Base-by-base conservation (phyloP, 2,888 invertebrate species). In the Ochropleura plecta region DNA sequence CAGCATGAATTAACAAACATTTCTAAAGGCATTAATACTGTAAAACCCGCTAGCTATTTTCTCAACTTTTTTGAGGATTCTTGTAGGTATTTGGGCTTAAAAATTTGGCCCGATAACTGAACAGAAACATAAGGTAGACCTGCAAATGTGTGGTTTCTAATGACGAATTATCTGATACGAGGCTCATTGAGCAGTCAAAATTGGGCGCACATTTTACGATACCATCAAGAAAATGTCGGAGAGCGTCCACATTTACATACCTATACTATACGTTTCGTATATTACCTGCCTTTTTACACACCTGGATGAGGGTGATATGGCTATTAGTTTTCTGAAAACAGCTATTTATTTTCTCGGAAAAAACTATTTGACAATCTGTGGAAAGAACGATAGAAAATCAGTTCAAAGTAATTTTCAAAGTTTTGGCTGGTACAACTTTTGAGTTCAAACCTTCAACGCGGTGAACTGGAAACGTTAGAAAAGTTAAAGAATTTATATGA, bases 1-100 rank as follows among this genome's bases (percentile, higher is more conserved):
- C 40, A 60, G 66, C 57, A 62, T 73, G 3, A 64, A 10, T 80
- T 48, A n/a, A n/a, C 40, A 63, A 80, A n/a, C 7, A 79, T 63
- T 55, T 63, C 42, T 64, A 7, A 71, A 44, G 30, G 1, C 10
- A 53, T 53, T 30, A n/a, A 71, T 46, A 71, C 14, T 44, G 30
- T 46, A n/a, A 55, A 53, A 55, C 53, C n/a, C 16, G 44, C 16
- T 73, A 18, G n/a, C n/a, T n/a, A 10, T 79, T 62, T 79, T 71
- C 9, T n/a, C 16, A 53, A 44, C 16, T 62, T 63, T 55, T 30
- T 55, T 49, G 14, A 51, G 44, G 0, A 42, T 62, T 44, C 44
- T n/a, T 4, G 3, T 10, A 62, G 44, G 62, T 62, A 62, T 5
- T 44, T 44, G 44, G 12, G 62, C n/a, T 60, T 60, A 12, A n/a